Conservation (phyloP, 2,113 vertebrate genomes). For the Catagonus wagneri region DNA sequence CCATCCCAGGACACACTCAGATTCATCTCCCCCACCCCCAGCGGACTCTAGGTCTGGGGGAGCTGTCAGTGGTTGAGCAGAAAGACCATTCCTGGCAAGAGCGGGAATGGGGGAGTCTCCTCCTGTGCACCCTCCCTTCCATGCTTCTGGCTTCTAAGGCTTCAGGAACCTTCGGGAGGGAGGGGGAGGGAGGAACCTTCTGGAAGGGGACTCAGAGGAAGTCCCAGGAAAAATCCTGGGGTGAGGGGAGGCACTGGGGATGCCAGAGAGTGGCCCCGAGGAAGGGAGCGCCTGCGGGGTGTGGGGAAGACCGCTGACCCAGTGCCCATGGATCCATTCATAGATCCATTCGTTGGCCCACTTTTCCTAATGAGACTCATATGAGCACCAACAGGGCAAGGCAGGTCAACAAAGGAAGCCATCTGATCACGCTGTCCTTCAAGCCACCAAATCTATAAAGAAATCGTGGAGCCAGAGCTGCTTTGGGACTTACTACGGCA, state of each 20-base stretch:
- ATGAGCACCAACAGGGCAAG: background rate
- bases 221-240: background rate
- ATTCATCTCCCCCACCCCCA: no score
- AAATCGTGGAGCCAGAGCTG: fast-evolving
- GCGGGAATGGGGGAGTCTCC: background rate
- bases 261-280: background rate
- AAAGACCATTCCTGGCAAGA: background rate
- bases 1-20: background rate
- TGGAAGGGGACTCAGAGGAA: background rate
- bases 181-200: background rate
- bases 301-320: background rate
- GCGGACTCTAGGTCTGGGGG: background rate
- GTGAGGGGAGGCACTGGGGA: background rate
- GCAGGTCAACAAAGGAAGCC: background rate
- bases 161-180: background rate
- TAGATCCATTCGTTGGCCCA: background rate
- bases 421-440: background rate
- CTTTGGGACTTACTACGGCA: background rate
- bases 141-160: background rate
- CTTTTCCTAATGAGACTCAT: background rate
- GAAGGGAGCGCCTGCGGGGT: background rate
- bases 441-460: background rate
- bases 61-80: background rate
- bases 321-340: background rate
- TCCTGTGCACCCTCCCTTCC: background rate